Conservation (phyloP, 2,797 vertebrate genomes). For the Pseudochromis fuscus region DNA sequence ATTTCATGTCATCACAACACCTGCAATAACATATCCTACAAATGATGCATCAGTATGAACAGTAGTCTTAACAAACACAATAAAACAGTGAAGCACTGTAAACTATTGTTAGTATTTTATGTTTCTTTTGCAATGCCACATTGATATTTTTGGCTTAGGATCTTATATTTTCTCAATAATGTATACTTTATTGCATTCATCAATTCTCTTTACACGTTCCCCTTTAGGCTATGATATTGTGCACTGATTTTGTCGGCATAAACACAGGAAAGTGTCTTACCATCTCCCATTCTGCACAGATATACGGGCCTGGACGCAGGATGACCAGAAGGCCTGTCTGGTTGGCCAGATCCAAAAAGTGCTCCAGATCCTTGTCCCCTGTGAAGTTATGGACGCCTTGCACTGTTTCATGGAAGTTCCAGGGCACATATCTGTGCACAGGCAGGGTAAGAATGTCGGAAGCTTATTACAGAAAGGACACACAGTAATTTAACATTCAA, state of each 20-base stretch:
- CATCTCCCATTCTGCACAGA: slow-evolving; percentile 99
- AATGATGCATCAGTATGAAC: no score
- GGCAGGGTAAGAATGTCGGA: background rate
- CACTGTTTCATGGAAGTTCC: slow-evolving; percentile 94
- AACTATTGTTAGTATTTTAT: background rate
- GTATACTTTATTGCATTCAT: background rate
- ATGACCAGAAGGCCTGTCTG: slow-evolving; percentile 93
- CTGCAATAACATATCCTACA: no score
- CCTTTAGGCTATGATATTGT: background rate
- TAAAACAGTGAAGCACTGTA: no score
- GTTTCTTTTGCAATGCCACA: no score
- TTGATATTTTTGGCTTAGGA: no score
- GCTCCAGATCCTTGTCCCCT: slow-evolving; percentile 89
- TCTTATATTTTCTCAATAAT: no score
- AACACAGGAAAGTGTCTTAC: slow-evolving; percentile 77
- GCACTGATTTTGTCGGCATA: background rate
- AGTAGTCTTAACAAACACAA: no score
- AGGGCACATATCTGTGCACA: slow-evolving; percentile 91
- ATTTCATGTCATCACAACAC: no score
- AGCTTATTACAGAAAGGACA: background rate
- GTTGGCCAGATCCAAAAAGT: slow-evolving; percentile 91
- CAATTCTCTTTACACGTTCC: background rate
- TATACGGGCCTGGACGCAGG: slow-evolving; percentile 96
- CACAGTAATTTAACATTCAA: fast-evolving
- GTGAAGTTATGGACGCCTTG: slow-evolving; percentile 89